A percentile compares a stretch with the other conserved stretches of the same genome.
Evolutionary conservation across 2,113 vertebrate species (phyloP).

Genomic region (Gymnarchus niloticus): DNA sequence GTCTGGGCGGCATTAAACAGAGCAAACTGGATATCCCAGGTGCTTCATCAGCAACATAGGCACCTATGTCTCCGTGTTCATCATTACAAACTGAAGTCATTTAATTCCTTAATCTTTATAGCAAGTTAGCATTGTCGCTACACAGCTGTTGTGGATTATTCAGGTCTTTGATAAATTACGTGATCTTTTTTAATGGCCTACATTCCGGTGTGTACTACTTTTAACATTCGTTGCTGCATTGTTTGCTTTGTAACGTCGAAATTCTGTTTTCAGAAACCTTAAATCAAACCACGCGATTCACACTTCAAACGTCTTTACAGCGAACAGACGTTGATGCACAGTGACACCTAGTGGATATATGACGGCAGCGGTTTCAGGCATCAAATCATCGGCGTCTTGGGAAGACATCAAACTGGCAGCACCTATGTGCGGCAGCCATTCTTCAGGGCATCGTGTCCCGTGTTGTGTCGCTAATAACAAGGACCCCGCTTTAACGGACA

Average conservation of each 20-base stretch:
- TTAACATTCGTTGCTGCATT: background rate
- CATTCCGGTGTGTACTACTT: background rate
- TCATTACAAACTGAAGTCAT: background rate
- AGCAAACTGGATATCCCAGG: background rate
- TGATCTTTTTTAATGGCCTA: background rate
- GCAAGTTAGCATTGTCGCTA: background rate
- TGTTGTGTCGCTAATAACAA: background rate
- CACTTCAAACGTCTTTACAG: background rate
- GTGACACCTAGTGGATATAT: background rate
- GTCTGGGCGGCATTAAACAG: background rate
- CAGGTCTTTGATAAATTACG: background rate
- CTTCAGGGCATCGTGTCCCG: background rate
- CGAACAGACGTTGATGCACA: background rate
- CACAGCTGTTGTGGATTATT: background rate
- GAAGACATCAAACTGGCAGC: background rate
- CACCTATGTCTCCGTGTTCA: background rate
- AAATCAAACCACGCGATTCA: background rate
- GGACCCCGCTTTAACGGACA: background rate
- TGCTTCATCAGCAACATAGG: background rate
- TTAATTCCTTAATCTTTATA: background rate
- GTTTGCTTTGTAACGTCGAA: background rate
- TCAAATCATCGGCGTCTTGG: background rate
- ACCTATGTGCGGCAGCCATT: background rate
- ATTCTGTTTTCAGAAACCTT: background rate
- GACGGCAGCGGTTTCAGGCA: background rate